Evolutionary conservation across 2,888 invertebrate species (phyloP), one percentile per base, ranked within the genome.

Genomic region (Parnassius glacialis): DNA sequence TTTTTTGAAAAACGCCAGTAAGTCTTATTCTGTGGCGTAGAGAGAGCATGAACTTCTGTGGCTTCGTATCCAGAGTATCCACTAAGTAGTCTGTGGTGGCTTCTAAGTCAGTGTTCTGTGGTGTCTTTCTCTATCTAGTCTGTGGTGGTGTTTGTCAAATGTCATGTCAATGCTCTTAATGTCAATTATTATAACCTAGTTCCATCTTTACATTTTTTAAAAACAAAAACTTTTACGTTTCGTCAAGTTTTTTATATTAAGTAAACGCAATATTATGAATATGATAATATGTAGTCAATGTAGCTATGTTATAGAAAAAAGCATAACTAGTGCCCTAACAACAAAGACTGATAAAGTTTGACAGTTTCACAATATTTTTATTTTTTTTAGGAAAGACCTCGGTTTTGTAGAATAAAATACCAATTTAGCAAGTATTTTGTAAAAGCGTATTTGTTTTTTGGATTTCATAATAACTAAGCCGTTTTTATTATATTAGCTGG

Each of bases 101-200:
- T n/a, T n/a, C n/a, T n/a, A n/a, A n/a, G n/a, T n/a, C n/a, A n/a
- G n/a, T 20, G 20, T 20, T 20, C 20, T 20, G 20, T 20, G 20
- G 20, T 20, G 20, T 20, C 20, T 20, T n/a, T n/a, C n/a, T n/a
- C n/a, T n/a, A n/a, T n/a, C n/a, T n/a, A n/a, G n/a, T n/a, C n/a
- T n/a, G n/a, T n/a, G n/a, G 20, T 20, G 20, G 20, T 20, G 2
- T 20, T 2, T 16, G 16, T 25, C 5, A 34, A 34, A 34, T 7
- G 34, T 34, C 34, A 57, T 61, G 61, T 47, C 61, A 61, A 56
- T 2, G 43, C 41, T 50, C 9, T 34, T 51, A 50, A 57, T 62
- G 62, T 58, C 62, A 62, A 62, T 53, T 57, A 62, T 52, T 58
- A 57, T 62, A 62, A 62, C 62, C 62, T 62, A 62, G 10, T 62